Evolutionary conservation across 2,888 invertebrate genomes (phyloP), one percentile per base, ranked within the genome.

Genomic region (Cryptocephalus moraei): DNA sequence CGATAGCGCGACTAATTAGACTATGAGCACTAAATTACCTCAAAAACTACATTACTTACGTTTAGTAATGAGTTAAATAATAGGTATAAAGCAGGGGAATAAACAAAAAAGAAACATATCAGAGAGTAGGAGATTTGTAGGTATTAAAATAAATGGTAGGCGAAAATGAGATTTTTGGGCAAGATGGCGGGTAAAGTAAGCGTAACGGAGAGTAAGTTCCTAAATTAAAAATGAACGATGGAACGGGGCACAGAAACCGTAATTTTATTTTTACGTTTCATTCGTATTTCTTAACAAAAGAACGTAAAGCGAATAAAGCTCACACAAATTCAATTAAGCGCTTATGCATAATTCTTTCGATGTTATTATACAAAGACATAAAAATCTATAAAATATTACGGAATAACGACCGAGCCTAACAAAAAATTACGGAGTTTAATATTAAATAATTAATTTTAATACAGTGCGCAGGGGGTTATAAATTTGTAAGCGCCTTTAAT

Each of bases 361-460:
- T 62, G 64, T 64, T 64, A 63, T 63, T 60, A 63, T 60, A 58
- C 58, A 59, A 47, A 56, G 54, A 57, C 56, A 54, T 57, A 57
- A 60, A 61, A 61, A 59, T 60, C 56, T 57, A 60, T 58, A 60
- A 59, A 58, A 57, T 59, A 60, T 60, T 49, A 52, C 52, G 46
- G 50, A 53, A 56, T 57, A 55, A 56, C 56, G 58, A 60, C 58
- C 59, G 58, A 61, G 63, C 62, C 64, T 61, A 60, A 63, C 61
- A 65, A 74, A 75, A 75, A 75, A 75, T 74, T 72, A 72, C 73
- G 68, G 71, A 74, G 72, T 75, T 75, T 73, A 75, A 75, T 74
- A 74, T 73, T 75, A 74, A 75, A 75, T 75, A 75, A 75, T 75
- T 75, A 73, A 75, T 75, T 75, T 75, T 74, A 75, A 75, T 75